Percentiles rank a stretch among this genome's conserved stretches.
These are phyloP conservation scores for Perizoma flavofasciatum DNA, from an alignment of 2,888 invertebrate genomes.

Conservation along the genomic window DNA sequence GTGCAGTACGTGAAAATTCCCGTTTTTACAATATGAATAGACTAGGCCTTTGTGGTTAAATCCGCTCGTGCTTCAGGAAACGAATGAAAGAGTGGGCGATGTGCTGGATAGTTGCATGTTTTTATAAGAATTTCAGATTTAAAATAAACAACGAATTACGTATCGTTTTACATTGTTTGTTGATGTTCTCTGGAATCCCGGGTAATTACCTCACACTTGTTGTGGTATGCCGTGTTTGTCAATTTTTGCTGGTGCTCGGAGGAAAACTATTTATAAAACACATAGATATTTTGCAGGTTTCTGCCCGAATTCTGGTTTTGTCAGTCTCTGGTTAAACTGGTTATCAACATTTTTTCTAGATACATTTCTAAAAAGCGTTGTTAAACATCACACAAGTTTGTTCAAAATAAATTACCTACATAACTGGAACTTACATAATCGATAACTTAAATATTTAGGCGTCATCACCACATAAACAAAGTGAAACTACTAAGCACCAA, in stretches of 20 bases:
- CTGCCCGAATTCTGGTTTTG: no score
- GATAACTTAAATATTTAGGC: no score
- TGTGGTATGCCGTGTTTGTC: slow-evolving; percentile 30
- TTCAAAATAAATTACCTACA: no score
- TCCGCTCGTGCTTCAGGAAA: neutral
- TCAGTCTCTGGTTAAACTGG: neutral
- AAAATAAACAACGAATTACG: slow-evolving; percentile 6
- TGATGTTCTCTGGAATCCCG: slow-evolving; percentile 15
- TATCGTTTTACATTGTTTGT: slow-evolving; percentile 19
- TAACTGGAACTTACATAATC: no score
- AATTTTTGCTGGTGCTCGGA: slow-evolving; percentile 12
- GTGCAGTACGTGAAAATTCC: no score
- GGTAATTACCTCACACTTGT: slow-evolving; percentile 21
- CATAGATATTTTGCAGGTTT: neutral
- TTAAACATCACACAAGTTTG: no score
- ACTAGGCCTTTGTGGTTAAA: no score
- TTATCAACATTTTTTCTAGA: neutral
- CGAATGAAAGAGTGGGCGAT: neutral
- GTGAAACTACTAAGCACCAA: no score
- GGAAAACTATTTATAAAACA: neutral
- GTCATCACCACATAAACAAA: no score
- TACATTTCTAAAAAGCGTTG: no score
- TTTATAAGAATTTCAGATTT: neutral
- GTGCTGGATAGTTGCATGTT: neutral
- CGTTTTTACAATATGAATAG: no score